Evolutionary conservation across 1,140 invertebrate genomes (phyloP), one percentile per base, ranked within the genome.

Genomic region (Schmidtea mediterranea): DNA sequence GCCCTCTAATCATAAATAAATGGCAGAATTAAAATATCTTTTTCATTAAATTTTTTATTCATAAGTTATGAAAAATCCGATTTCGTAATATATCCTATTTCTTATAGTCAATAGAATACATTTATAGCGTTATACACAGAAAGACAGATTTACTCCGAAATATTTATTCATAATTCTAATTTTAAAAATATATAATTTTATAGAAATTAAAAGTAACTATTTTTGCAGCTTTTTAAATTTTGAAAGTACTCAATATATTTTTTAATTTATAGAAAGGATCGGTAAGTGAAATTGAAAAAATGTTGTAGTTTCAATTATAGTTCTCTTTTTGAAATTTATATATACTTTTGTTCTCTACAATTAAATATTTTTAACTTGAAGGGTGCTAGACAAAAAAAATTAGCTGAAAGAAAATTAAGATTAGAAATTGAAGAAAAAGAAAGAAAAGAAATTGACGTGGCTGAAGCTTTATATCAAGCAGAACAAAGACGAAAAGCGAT

Each of bases 381-480:
- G 64, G 63, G 64, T 49, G 56, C 58, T 12, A 52, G 63, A 15
- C 56, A 58, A 43, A 55, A 56, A 22, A 67, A 65, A 50, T 54
- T 67, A n/a, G 57, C 63, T 40, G 61, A 61, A 2, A 54, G 62
- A 23, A 58, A 57, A 51, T 50, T 59, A 1, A 49, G 62, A 32
- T 59, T 65, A 51, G 55, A 56, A 43, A 62, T 61, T 50, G 59
- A 65, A 38, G 64, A 67, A 51, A 61, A 59, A 47, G 60, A 65
- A 47, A 55, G 55, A 41, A 52, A 53, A 24, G 43, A 52, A 43
- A 52, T 65, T 32, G 65, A 67, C 50, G 21, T 65, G 16, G 65
- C 65, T 51, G 62, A 66, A 52, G 62, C 62, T 1, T 57, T 62
- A 50, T 64, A 52, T 48, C 62, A 63, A 46, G 64, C 63, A 21